Percentiles rank a stretch among this genome's conserved stretches.
Conservation (phyloP, 1,140 invertebrate genomes). For the Wiebesia pumilae region DNA sequence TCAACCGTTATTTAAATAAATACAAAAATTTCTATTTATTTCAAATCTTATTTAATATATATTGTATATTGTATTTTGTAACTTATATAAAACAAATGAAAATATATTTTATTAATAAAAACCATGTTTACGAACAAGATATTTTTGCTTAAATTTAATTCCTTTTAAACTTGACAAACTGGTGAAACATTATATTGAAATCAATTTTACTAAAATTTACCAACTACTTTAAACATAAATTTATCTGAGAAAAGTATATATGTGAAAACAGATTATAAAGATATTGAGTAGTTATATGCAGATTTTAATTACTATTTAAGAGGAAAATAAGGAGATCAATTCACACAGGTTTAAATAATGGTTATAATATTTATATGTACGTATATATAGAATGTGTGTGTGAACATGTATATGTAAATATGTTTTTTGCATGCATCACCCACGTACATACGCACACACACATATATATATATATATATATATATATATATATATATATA, state of each 20-base stretch:
- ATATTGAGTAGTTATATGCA: not conserved
- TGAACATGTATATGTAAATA: constrained; percentile 18
- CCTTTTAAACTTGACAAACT: not conserved
- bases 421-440: too few species aligned
- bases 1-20: not conserved
- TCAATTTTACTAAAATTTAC: not conserved
- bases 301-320: not conserved
- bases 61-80: not conserved
- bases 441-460: too few species aligned
- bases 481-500: constrained; percentile 39
- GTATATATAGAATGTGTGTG: not conserved
- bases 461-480: not conserved
- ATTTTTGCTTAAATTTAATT: constrained; percentile 16
- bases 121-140: not conserved
- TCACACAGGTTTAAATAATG: constrained; percentile 9
- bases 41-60: not conserved
- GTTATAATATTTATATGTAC: constrained; percentile 12
- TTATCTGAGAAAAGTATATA: not conserved
- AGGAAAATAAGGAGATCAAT: not conserved
- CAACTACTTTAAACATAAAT: not conserved
- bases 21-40: not conserved
- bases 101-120: constrained; percentile 19
- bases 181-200: not conserved
- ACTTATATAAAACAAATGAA: constrained; percentile 1
- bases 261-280: not conserved